These are phyloP conservation scores for Philereme vetulata DNA, from an alignment of 2,888 invertebrate species.

Conservation along the genomic window DNA sequence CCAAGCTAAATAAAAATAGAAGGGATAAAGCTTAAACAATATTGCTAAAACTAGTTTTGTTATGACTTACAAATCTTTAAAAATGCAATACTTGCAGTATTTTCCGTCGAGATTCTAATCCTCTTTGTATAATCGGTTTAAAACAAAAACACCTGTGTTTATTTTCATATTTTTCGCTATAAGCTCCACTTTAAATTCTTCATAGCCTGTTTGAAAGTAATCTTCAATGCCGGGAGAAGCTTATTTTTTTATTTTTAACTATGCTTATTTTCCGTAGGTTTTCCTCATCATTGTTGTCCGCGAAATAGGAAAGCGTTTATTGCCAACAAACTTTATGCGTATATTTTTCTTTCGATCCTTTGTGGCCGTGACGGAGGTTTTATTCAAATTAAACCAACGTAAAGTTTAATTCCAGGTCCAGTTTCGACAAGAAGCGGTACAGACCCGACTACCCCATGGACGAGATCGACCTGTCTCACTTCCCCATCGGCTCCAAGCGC, in stretches of 20 bases:
- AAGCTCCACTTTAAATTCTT: background rate
- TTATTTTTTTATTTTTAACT: background rate
- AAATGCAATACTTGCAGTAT: too few species aligned
- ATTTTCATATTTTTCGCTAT: background rate
- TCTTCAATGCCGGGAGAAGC: background rate
- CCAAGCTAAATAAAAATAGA: too few species aligned
- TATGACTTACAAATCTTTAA: too few species aligned
- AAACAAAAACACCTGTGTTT: background rate
- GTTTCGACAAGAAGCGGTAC: slow-evolving; percentile 65
- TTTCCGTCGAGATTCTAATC: too few species aligned
- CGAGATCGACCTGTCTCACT: slow-evolving; percentile 74
- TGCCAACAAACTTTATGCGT: too few species aligned
- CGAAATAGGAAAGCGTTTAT: background rate
- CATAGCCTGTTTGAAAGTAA: background rate
- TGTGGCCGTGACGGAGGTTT: too few species aligned
- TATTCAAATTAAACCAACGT: background rate
- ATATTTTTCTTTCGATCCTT: too few species aligned
- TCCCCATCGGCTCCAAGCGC: slow-evolving; percentile 74
- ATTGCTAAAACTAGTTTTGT: too few species aligned
- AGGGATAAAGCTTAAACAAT: too few species aligned
- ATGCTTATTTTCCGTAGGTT: background rate
- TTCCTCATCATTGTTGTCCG: background rate
- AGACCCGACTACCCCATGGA: slow-evolving; percentile 75
- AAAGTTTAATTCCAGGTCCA: slow-evolving; percentile 44
- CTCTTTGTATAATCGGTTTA: background rate